Percentiles rank a stretch among this genome's conserved stretches.
Conservation (phyloP, 1,140 invertebrate genomes). For the Theocolax elegans region DNA sequence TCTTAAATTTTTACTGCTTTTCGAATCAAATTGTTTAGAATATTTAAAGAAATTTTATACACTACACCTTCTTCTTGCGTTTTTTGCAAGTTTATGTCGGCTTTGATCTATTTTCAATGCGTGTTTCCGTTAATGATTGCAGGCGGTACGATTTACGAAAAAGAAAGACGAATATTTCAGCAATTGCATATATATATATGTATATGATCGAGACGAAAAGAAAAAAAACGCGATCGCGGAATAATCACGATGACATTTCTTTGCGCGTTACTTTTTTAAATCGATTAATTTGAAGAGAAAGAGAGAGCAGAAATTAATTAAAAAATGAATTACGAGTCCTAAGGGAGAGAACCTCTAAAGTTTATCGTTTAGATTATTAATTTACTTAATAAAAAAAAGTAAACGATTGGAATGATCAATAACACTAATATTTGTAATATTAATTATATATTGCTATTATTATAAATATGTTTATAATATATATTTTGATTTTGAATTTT, state of each 20-base stretch:
- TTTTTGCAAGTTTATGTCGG: neutral
- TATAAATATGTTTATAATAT: conserved; percentile 68
- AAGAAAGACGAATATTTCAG: conserved; percentile 7
- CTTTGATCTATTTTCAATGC: neutral
- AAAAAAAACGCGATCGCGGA: conserved; percentile 28
- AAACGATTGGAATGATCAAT: conserved; percentile 59
- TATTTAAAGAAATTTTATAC: too few species aligned
- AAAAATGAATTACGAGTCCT: conserved; percentile 20
- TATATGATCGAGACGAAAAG: conserved; percentile 24
- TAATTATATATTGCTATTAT: conserved; percentile 64
- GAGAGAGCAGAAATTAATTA: too few species aligned
- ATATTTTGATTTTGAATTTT: conserved; percentile 67
- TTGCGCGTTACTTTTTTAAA: conserved; percentile 21
- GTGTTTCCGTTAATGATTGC: neutral
- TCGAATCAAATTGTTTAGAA: too few species aligned
- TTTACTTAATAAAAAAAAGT: conserved; percentile 63
- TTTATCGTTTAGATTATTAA: conserved; percentile 58
- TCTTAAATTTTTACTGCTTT: too few species aligned
- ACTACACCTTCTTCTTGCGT: conserved; percentile 9
- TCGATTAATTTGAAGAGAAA: too few species aligned
- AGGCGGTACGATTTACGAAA: conserved; percentile 16
- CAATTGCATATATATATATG: neutral
- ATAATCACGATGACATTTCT: neutral
- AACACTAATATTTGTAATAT: conserved; percentile 67
- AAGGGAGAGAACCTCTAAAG: conserved; percentile 20